Evolutionary conservation across 2,888 invertebrate genomes (phyloP), one percentile per base, ranked within the genome.

Genomic region (Oxytorus armatus): DNA sequence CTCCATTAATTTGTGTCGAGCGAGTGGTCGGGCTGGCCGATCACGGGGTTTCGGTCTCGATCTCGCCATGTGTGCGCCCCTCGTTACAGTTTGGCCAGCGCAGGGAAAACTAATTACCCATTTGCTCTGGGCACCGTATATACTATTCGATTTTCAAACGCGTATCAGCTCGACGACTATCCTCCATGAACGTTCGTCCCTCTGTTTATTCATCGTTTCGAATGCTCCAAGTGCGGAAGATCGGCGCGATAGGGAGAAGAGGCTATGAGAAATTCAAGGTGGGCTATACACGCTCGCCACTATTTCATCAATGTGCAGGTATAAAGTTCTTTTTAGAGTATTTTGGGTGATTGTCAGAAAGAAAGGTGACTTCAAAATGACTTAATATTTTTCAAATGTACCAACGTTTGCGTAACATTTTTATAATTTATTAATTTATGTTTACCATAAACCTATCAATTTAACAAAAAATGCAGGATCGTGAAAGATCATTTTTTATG

Each of bases 1-100:
- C 79, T 84, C 80, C 82, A 82, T 84, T 84, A 85, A 84, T 83
- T 83, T 80, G 80, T 77, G 23, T 49, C 1, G 61, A 42, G 47
- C 29, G 3, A 42, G 42, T 53, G n/a, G 63, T n/a, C 18, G 23
- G 36, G 18, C 68, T 5, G 21, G 14, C 14, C 25, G 74, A 44
- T 51, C 47, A 29, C 16, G 44, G 51, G n/a, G 29, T 55, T 68
- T 74, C 65, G 29, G 39, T 42, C 53, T 69, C 18, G 3, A 4
- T 55, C 8, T 11, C 16, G 14, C 23, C 18, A 14, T 14, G 42
- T 53, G 68, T 11, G 25, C 10, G 44, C 42, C 42, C 8, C 29
- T 18, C 29, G 29, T 55, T 53, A 14, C 66, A 53, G 51, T 73
- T 70, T 57, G 23, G 29, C 49, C 25, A n/a, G 33, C 10, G 23